Conservation (phyloP, 2,888 invertebrate species). For the Horisme vitalbata region DNA sequence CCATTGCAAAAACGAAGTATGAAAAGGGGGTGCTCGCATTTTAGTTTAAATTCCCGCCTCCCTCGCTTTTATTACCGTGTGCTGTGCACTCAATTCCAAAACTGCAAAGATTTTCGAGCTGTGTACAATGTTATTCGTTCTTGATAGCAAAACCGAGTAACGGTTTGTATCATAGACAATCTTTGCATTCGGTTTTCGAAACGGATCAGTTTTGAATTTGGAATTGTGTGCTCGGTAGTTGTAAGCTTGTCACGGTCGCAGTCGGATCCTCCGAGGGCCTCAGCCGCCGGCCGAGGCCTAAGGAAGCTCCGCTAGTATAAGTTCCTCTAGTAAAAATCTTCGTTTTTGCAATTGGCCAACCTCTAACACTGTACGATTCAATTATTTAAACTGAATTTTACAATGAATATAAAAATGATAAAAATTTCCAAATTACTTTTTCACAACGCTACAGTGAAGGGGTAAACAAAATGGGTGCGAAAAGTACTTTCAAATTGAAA, state of each 20-base stretch:
- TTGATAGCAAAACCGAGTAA: background rate
- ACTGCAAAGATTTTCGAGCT: slow-evolving; percentile 13
- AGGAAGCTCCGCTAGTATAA: slow-evolving; percentile 65
- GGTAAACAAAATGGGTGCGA: slow-evolving; percentile 75
- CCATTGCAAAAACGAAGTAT: slow-evolving; percentile 89
- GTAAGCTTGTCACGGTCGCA: slow-evolving; percentile 37
- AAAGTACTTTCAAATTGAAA: slow-evolving; percentile 37
- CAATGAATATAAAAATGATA: slow-evolving; percentile 36
- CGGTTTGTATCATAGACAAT: slow-evolving; percentile 7
- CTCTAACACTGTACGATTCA: slow-evolving; percentile 78
- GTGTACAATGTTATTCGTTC: background rate
- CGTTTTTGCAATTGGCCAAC: slow-evolving; percentile 84
- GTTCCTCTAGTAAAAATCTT: slow-evolving; percentile 80
- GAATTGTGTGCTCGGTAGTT: slow-evolving; percentile 30
- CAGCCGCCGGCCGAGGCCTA: slow-evolving; percentile 42
- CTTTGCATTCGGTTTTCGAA: slow-evolving; percentile 8
- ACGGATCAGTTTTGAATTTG: slow-evolving; percentile 21
- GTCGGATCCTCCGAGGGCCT: slow-evolving; percentile 48
- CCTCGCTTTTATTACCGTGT: slow-evolving; percentile 64
- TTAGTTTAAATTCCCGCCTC: slow-evolving; percentile 78
- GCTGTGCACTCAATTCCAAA: slow-evolving; percentile 34
- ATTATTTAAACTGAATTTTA: slow-evolving; percentile 45
- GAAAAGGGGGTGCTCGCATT: slow-evolving; percentile 87
- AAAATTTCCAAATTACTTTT: slow-evolving; percentile 48
- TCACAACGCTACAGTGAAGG: slow-evolving; percentile 75